Base-by-base conservation (phyloP, 2,113 vertebrate genomes). In the Pelecanus crispus region DNA sequence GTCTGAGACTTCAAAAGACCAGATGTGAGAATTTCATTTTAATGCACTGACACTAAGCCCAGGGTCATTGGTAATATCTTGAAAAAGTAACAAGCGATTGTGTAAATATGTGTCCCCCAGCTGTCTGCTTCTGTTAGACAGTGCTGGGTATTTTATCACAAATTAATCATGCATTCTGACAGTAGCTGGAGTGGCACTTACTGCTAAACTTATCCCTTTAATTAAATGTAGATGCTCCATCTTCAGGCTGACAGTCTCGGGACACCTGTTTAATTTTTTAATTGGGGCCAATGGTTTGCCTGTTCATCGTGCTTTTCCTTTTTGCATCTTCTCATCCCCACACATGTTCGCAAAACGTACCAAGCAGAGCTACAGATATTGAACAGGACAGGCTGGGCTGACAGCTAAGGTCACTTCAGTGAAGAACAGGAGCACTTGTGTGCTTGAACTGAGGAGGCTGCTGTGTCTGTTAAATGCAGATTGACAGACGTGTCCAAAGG, bases 161-260 rank as follows among this genome's bases (percentile, higher is more conserved):
- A 93, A 97, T 98, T 97, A 98, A 98, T 98, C 97, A 96, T 95
- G 94, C 92, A 95, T 98, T 96, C 95, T 96, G 97, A 95, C 96
- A 98, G 96, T 95, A 96, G 96, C 86, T 82, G n/a, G 88, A 85
- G 75, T 91, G 90, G 85, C 74, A 91, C 81, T 97, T 96, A 87
- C 88, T 95, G 94, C 88, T 96, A 96, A 98, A 95, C 89, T 91
- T 92, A 77, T 92, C 93, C 95, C 84, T 95, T 97, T 96, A 97
- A 98, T 97, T 97, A 97, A 97, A 97, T 77, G 85, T 90, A 86
- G 72, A 96, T 92, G 94, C 95, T 97, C 96, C 72, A 26, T 93
- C 97, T 96, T 95, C 94, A 92, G 86, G 82, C 94, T 95, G 96
- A 96, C 95, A 94, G 91, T 98, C 94, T 97, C 53, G 19, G 88